phyloP scores from a whole-genome alignment of 1,140 invertebrate species.

The Pogonomyrmex californicus region DNA sequence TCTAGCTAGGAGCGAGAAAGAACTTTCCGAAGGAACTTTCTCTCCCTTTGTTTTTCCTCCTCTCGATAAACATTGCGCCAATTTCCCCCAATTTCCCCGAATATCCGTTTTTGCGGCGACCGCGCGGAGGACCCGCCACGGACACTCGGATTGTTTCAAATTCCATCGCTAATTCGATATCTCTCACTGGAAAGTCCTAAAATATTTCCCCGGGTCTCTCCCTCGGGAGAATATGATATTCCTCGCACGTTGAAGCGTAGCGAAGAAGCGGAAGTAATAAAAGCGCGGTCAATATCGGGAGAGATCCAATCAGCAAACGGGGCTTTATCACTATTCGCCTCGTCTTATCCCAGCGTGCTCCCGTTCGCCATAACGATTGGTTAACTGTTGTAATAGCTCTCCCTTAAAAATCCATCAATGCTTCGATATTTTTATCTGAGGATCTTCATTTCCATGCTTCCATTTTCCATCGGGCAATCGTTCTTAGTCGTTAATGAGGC shows the following conservation, averaged over 20 bases:
- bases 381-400: conserved; percentile 40
- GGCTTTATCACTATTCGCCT: conserved; percentile 53
- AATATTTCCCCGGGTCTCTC: conserved; percentile 16
- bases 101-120: background rate
- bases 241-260: conserved; percentile 45
- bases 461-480: conserved; percentile 19
- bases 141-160: conserved; percentile 25
- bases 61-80: background rate
- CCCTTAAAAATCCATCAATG: conserved; percentile 38
- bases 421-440: conserved; percentile 30
- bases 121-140: too few species aligned
- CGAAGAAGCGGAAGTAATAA: conserved; percentile 57
- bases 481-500: conserved; percentile 27
- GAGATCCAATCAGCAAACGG: conserved; percentile 60
- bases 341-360: conserved; percentile 18
- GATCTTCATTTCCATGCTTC: conserved; percentile 5
- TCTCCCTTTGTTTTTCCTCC: background rate
- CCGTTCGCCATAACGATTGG: conserved; percentile 19
- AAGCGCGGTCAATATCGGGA: conserved; percentile 57
- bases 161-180: conserved; percentile 43
- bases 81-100: background rate
- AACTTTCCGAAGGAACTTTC: background rate
- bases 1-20: conserved; percentile 14
- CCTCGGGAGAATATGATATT: conserved; percentile 47
- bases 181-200: conserved; percentile 29